Evolutionary conservation across 2,888 invertebrate genomes (phyloP).

Genomic region (Strigamia maritima): DNA sequence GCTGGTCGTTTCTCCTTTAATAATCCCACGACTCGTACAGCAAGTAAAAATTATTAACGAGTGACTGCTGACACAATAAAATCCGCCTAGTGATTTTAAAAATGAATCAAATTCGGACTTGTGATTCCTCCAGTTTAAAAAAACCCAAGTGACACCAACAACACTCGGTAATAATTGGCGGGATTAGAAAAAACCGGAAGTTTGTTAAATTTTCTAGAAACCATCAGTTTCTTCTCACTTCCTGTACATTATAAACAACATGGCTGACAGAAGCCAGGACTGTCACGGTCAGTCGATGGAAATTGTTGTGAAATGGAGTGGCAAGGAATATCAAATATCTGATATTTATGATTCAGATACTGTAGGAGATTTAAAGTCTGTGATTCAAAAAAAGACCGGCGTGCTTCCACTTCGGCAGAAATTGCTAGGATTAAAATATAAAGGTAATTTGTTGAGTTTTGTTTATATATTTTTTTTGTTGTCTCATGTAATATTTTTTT

Average conservation of each 20-base stretch:
- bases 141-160: neutral
- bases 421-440: slow-evolving; percentile 83
- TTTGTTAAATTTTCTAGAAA: neutral
- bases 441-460: slow-evolving; percentile 62
- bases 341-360: slow-evolving; percentile 74
- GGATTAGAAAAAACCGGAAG: slow-evolving; percentile 19
- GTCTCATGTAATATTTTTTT: neutral
- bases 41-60: neutral
- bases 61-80: neutral
- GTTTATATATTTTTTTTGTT: slow-evolving; percentile 6
- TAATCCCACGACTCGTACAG: neutral
- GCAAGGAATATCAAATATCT: slow-evolving; percentile 77
- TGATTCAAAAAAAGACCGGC: slow-evolving; percentile 80
- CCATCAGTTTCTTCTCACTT: neutral
- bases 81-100: too few species aligned
- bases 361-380: slow-evolving; percentile 74
- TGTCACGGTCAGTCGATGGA: slow-evolving; percentile 33
- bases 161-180: neutral
- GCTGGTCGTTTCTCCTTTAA: neutral
- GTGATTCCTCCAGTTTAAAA: too few species aligned
- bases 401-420: slow-evolving; percentile 92
- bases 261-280: slow-evolving; percentile 28
- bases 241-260: slow-evolving; percentile 35
- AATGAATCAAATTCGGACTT: too few species aligned
- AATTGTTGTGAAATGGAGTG: slow-evolving; percentile 86